Percentiles rank a stretch among this genome's conserved stretches.
Conservation (phyloP, 2,797 vertebrate species). For the Macropodus opercularis region DNA sequence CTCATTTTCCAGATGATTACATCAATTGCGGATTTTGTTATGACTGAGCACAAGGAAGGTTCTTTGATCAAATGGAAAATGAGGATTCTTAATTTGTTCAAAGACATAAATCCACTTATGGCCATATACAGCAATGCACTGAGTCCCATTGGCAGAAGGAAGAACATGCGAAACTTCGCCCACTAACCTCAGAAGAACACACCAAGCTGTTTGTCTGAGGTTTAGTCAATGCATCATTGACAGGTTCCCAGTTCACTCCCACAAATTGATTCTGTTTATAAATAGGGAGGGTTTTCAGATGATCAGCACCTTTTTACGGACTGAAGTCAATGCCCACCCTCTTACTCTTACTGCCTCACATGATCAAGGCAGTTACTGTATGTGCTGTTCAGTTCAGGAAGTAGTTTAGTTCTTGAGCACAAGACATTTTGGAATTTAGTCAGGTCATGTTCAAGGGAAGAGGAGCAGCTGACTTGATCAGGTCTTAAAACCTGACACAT, state of each 20-base stretch:
- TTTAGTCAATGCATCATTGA: constrained; percentile 47
- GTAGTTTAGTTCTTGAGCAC: too few species aligned
- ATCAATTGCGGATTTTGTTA: constrained; percentile 5
- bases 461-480: too few species aligned
- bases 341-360: constrained; percentile 15
- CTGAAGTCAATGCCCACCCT: constrained; percentile 17
- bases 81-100: constrained; percentile 30
- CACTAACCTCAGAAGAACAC: constrained; percentile 32
- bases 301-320: constrained; percentile 42
- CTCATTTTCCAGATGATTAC: not conserved
- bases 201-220: constrained; percentile 19
- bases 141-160: constrained; percentile 18
- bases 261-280: constrained; percentile 48
- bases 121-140: constrained; percentile 3
- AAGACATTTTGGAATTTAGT: too few species aligned
- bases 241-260: constrained; percentile 31
- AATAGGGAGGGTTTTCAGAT: constrained; percentile 13
- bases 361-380: constrained; percentile 13
- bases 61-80: constrained; percentile 32
- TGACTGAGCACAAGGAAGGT: not conserved
- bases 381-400: too few species aligned
- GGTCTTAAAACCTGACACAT: not conserved
- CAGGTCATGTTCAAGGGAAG: too few species aligned
- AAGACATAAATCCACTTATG: constrained; percentile 22
- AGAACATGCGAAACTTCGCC: constrained; percentile 46